Percentiles rank a stretch among this genome's conserved stretches.
These are phyloP conservation scores for Tragulus kanchil DNA, from an alignment of 2,113 vertebrate genomes.

Conservation along the genomic window DNA sequence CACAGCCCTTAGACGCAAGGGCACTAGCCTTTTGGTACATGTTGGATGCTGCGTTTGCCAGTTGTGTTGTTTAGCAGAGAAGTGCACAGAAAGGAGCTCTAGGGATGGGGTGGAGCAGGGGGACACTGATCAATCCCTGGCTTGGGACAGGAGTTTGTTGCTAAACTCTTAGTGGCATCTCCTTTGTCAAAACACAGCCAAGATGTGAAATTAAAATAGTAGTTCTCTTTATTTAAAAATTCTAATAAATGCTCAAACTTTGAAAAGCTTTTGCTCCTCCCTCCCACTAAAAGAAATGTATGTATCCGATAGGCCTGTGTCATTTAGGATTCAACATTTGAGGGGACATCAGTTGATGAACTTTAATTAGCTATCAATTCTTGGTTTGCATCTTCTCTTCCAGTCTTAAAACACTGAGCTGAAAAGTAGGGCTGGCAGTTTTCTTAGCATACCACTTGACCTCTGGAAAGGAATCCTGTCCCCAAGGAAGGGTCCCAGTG, in stretches of 20 bases:
- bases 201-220: conserved; percentile 88
- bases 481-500: conserved; percentile 45
- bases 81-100: conserved; percentile 72
- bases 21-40: conserved; percentile 71
- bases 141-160: conserved; percentile 82
- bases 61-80: conserved; percentile 85
- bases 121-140: conserved; percentile 86
- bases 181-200: conserved; percentile 87
- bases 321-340: conserved; percentile 63
- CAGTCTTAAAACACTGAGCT: conserved; percentile 68
- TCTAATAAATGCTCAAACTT: conserved; percentile 85
- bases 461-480: conserved; percentile 59
- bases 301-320: conserved; percentile 58
- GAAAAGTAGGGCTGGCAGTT: conserved; percentile 63
- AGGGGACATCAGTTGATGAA: conserved; percentile 53
- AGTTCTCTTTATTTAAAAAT: conserved; percentile 87
- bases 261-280: conserved; percentile 83
- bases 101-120: conserved; percentile 61
- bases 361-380: conserved; percentile 68
- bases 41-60: conserved; percentile 85
- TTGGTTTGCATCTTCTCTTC: conserved; percentile 72
- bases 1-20: not conserved
- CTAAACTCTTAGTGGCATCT: conserved; percentile 80
- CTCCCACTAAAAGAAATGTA: conserved; percentile 45
- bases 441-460: not conserved